Base-by-base conservation (phyloP, 2,797 vertebrate species). In the Glyptemys insculpta region DNA sequence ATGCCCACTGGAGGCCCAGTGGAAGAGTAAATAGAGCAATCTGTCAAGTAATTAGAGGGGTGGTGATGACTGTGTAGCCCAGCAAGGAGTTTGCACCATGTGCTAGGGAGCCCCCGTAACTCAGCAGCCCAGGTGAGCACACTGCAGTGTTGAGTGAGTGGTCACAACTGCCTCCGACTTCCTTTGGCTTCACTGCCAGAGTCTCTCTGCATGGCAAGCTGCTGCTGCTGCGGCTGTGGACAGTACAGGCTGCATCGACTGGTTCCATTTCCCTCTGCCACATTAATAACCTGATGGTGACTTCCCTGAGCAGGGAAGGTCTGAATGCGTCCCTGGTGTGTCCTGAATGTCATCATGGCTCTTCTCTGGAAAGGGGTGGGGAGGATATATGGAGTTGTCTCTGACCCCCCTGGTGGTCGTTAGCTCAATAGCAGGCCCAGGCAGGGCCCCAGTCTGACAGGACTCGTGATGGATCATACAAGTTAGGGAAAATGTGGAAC, bases 21-120 rank as follows among this genome's bases (percentile, higher is more conserved):
- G 94, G 34, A 21, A 44, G 34, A 79, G 81, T 94, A 88, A 95
- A 96, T 87, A 94, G 90, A 93, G 92, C 92, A 94, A 83, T 78
- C 82, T 65, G 62, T 80, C 88, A 54, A 86, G 85, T 49, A 86
- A 31, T n/a, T 72, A 76, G 79, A 52, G 76, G 21, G 49, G 21
- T 91, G 25, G 68, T 4, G 5, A 11, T 8, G 74, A 78, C 25
- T 44, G 25, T 49, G 41, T 49, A 12, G 74, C 72, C 72, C 23
- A 15, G 25, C 25, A 14, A 29, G 41, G 41, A 76, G 41, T 12
- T 76, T 12, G 12, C 44, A 27, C 25, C 44, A 74, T 16, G 85
- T 56, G 62, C 5, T 6, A 27, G 34, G 57, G 68, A 95, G 18
- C n/a, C 12, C 53, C 44, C 34, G 81, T 88, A 83, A 87, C 53